These are phyloP conservation scores for Telmatherina bonti DNA, from an alignment of 2,797 vertebrate genomes.

Conservation along the genomic window DNA sequence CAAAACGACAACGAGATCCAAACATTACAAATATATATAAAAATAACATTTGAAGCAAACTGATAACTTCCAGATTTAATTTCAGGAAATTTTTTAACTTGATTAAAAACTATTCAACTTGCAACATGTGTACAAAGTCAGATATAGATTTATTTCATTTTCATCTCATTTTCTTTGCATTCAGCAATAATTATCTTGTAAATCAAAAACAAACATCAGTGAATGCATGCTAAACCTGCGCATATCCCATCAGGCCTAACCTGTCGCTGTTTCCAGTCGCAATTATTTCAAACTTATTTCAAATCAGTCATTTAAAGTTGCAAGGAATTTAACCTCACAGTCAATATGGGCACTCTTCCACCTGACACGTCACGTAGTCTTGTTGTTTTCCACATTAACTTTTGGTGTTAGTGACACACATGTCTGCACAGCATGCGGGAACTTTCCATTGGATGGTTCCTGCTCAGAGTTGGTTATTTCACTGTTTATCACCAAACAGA, in stretches of 20 bases:
- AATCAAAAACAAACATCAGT: too few relatives aligned
- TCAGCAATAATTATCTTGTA: not conserved
- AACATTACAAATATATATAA: too few relatives aligned
- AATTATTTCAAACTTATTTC: not conserved
- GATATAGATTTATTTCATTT: too few relatives aligned
- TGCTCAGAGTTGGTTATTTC: constrained; percentile 1
- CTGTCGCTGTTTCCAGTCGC: not conserved
- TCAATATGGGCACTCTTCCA: not conserved
- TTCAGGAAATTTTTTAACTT: not conserved
- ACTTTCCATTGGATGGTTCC: not conserved
- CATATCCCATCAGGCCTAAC: not conserved
- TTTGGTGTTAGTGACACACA: not conserved
- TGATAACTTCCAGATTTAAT: too few relatives aligned
- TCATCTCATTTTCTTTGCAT: not conserved
- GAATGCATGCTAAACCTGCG: too few relatives aligned
- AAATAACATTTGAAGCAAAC: too few relatives aligned
- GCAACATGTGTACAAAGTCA: not conserved
- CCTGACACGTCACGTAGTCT: not conserved
- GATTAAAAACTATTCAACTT: not conserved
- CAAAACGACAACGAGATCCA: too few relatives aligned
- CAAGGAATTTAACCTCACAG: not conserved
- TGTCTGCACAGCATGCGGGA: not conserved
- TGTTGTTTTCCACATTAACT: not conserved
- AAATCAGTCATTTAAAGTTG: not conserved
- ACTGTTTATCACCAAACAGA: constrained; percentile 58